Evolutionary conservation across 1,140 invertebrate species (phyloP), one percentile per base, ranked within the genome.

Genomic region (Pogonomyrmex barbatus): DNA sequence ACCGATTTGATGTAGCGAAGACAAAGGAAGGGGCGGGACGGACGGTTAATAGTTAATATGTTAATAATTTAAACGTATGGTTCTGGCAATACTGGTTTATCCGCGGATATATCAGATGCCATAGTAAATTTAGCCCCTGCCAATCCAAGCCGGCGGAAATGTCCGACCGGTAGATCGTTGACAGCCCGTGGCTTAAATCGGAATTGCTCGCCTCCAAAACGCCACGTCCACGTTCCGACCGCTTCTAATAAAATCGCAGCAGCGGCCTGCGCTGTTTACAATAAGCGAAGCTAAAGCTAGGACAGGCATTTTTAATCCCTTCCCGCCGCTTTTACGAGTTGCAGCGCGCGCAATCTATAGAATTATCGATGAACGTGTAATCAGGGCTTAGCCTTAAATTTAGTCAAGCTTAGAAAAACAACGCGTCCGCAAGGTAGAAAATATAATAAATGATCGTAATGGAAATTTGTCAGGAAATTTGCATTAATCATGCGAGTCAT

Each of bases 141-240:
- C 79, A 62, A 83, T 83, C 42, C 54, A 24, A 47, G 56, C 54
- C 42, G 54, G 67, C 30, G 52, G 70, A 50, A 82, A 58, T 36
- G 52, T 45, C 65, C 78, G 52, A 56, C 52, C 67, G 78, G 67
- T 70, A 50, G 54, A 75, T 75, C 54, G 56, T 75, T 83, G 58
- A 75, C 79, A 73, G 75, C 39, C 45, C 39, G 68, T 12, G 70
- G 54, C 79, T 83, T 83, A 83, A 83, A 83, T 75, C 79, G 79
- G 68, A 83, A 83, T 83, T 73, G 54, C 45, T 50, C 68, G 68
- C 5, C 76, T 42, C 24, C 47, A 42, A 79, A 54, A 67, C n/a
- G 33, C 71, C 67, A 67, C n/a, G 33, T 81, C 67, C 39, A 56
- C 54, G 79, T 70, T 65, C 24, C 54, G 47, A 71, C 50, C 60